Evolutionary conservation across 2,888 invertebrate genomes (phyloP).

Genomic region (Eupithecia subumbrata): DNA sequence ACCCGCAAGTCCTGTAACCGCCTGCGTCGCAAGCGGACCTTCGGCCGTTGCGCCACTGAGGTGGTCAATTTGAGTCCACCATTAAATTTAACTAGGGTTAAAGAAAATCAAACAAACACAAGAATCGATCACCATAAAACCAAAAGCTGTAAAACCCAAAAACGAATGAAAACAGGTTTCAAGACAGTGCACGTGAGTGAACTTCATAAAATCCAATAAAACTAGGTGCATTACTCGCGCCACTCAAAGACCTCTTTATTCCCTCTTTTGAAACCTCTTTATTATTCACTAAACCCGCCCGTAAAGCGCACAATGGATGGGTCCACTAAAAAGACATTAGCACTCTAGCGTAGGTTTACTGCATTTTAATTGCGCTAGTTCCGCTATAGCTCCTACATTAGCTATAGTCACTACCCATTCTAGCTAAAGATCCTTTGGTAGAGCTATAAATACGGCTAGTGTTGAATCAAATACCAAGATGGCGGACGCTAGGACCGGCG

Average conservation of each 20-base stretch:
- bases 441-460: conserved; percentile 28
- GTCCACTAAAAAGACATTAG: conserved; percentile 59
- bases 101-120: neutral
- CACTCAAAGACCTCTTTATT: neutral
- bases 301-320: conserved; percentile 32
- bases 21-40: neutral
- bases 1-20: neutral
- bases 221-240: neutral
- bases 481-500: conserved; percentile 60
- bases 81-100: neutral
- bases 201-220: conserved; percentile 2
- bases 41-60: neutral
- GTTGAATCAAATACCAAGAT: conserved; percentile 73
- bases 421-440: conserved; percentile 16
- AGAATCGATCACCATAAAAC: conserved; percentile 13
- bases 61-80: neutral
- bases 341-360: conserved; percentile 49
- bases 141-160: neutral
- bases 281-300: conserved; percentile 25
- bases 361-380: conserved; percentile 59
- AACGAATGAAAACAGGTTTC: neutral
- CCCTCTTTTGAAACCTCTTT: conserved; percentile 18
- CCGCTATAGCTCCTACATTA: conserved; percentile 14
- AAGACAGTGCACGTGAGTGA: conserved; percentile 6
- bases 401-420: conserved; percentile 9